Evolutionary conservation across 2,888 invertebrate species (phyloP).

Genomic region (Fragum fragum): DNA sequence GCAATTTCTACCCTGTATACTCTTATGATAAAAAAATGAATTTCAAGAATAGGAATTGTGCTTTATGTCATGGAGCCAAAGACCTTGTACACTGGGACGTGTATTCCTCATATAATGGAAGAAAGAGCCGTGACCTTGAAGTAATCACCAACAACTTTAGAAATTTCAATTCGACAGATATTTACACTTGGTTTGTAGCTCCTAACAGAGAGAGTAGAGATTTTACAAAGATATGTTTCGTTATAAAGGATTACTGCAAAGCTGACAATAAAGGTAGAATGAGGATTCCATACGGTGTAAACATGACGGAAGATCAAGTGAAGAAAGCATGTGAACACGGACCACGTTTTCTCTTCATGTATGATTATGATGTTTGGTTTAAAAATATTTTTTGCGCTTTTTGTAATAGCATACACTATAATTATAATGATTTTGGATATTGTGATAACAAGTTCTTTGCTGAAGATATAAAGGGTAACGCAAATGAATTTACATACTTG

Average conservation of each 20-base stretch:
- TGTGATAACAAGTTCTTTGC: not conserved
- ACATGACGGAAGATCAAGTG: not conserved
- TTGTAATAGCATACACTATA: not conserved
- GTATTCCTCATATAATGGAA: not conserved
- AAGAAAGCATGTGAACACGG: not conserved
- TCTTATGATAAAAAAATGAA: constrained; percentile 7
- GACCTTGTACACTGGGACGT: not conserved
- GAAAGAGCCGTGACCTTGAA: not conserved
- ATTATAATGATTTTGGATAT: not conserved
- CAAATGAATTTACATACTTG: not conserved
- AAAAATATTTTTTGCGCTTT: constrained; percentile 4
- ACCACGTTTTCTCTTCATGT: not conserved
- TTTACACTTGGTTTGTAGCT: not conserved
- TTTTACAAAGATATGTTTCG: not conserved
- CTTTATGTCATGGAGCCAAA: constrained; percentile 2
- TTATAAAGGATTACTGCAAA: not conserved
- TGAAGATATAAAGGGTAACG: not conserved
- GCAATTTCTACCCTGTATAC: constrained; percentile 3
- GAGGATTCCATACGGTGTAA: not conserved
- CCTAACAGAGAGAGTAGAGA: not conserved
- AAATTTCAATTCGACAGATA: not conserved
- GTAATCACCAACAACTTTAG: not conserved
- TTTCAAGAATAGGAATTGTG: not conserved
- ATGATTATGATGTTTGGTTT: not conserved
- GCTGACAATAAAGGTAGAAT: not conserved